Evolutionary conservation across 1,140 invertebrate species (phyloP).

Genomic region (Cyclina sinensis): DNA sequence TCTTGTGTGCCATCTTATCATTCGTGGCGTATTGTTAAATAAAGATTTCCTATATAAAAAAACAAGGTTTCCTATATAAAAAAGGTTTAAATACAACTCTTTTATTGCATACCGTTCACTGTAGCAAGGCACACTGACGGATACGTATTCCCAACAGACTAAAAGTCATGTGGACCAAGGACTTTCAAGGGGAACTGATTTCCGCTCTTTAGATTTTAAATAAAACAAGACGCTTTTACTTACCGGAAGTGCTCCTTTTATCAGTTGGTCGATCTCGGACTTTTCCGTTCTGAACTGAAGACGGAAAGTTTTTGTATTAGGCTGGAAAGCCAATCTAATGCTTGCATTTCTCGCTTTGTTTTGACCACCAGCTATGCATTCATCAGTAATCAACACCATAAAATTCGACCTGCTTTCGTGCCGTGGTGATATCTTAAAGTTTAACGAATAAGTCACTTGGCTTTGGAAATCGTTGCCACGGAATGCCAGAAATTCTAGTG

Average conservation of each 20-base stretch:
- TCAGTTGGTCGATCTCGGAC: constrained; percentile 4
- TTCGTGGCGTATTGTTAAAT: too few relatives aligned
- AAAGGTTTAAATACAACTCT: too few relatives aligned
- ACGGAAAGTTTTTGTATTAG: constrained; percentile 31
- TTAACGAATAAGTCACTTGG: constrained; percentile 47
- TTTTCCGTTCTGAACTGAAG: constrained; percentile 49
- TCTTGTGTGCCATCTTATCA: too few relatives aligned
- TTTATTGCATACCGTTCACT: too few relatives aligned
- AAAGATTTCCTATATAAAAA: too few relatives aligned
- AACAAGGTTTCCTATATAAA: too few relatives aligned
- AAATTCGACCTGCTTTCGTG: constrained; percentile 4
- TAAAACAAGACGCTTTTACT: too few relatives aligned
- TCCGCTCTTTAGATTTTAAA: too few relatives aligned
- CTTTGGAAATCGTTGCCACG: constrained; percentile 65
- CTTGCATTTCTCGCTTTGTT: constrained; percentile 41
- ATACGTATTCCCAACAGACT: too few relatives aligned
- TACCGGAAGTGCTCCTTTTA: constrained; percentile 50
- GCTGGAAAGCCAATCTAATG: constrained; percentile 44
- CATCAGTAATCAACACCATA: constrained; percentile 58
- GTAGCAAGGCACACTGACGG: too few relatives aligned
- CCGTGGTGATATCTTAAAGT: constrained; percentile 53
- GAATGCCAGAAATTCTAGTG: constrained; percentile 53
- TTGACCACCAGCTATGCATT: constrained; percentile 30
- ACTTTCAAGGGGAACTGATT: too few relatives aligned
- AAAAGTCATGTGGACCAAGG: too few relatives aligned